Base-by-base conservation (phyloP, 1,140 invertebrate genomes). In the Arion vulgaris region DNA sequence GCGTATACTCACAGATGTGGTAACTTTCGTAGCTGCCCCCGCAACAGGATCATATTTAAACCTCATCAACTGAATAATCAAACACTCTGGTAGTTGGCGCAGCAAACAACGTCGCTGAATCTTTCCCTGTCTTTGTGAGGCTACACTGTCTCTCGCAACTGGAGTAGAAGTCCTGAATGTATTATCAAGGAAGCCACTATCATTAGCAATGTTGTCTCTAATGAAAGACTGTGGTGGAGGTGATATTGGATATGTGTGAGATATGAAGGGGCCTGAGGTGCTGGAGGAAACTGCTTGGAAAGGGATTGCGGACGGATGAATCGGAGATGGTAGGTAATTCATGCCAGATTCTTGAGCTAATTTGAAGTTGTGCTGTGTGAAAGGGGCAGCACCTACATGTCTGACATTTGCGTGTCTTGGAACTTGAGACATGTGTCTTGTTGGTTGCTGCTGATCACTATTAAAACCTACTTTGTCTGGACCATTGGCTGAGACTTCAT, bases 61-160 rank as follows among this genome's bases (percentile, higher is more conserved):
- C 9, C 91, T 84, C 86, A 92, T 85, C 38, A 91, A 74, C 86
- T 92, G 91, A 81, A 92, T 90, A 49, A 90, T 88, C 1, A 92
- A 85, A 85, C 90, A 91, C 71, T 91, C 90, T 26, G 91, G 91
- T 53, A 92, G 80, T 77, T 91, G 91, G 15, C 90, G 82, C 15
- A 92, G 83, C 9, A 91, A 75, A 77, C 89, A 91, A 39, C 89
- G 83, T 38, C 90, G 82, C 81, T 91, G 86, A 53, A 87, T 85
- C 79, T 90, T 87, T 66, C 75, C 78, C 26, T 79, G 83, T 19
- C 51, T 74, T 19, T 32, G 80, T 36, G 57, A 53, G 15, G 66
- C 57, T 28, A 15, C 80, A 71, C 26, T 41, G 34, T 36, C 83
- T 15, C 83, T 80, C 26, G 51, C 34, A 38, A 91, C 88, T 2